Evolutionary conservation across 2,888 invertebrate genomes (phyloP).

Genomic region (Linnaemya tessellans): DNA sequence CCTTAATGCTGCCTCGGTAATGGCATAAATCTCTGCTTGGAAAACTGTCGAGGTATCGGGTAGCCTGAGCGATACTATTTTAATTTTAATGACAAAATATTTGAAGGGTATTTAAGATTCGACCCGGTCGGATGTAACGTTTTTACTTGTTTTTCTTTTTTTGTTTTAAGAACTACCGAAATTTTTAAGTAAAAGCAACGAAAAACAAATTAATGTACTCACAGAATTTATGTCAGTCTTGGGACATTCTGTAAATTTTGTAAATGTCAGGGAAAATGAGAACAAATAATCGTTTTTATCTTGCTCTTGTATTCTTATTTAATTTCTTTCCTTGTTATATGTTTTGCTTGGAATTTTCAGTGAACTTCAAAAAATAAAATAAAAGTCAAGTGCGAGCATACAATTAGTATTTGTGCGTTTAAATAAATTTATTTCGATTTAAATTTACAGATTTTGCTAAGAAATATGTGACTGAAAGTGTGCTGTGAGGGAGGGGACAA

Average conservation of each 20-base stretch:
- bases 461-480: neutral
- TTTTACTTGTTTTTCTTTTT: neutral
- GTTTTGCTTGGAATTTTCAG: neutral
- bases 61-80: too few relatives aligned
- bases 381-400: neutral
- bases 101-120: too few relatives aligned
- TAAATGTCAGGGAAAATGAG: slow-evolving; percentile 28
- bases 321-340: neutral
- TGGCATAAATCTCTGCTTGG: too few relatives aligned
- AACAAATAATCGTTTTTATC: neutral
- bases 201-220: slow-evolving; percentile 14
- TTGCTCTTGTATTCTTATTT: neutral
- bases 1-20: too few relatives aligned
- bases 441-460: neutral
- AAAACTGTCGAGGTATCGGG: too few relatives aligned
- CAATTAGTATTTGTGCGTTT: slow-evolving; percentile 48
- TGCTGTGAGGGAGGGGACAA: neutral
- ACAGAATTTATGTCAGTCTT: neutral
- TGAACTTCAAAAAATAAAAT: slow-evolving; percentile 10
- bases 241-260: slow-evolving; percentile 36
- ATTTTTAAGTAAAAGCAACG: neutral
- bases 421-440: slow-evolving; percentile 38
- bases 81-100: too few relatives aligned
- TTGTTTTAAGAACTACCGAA: neutral
- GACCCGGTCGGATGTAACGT: too few relatives aligned